Evolutionary conservation across 2,113 vertebrate species (phyloP).

Genomic region (Podiceps cristatus): DNA sequence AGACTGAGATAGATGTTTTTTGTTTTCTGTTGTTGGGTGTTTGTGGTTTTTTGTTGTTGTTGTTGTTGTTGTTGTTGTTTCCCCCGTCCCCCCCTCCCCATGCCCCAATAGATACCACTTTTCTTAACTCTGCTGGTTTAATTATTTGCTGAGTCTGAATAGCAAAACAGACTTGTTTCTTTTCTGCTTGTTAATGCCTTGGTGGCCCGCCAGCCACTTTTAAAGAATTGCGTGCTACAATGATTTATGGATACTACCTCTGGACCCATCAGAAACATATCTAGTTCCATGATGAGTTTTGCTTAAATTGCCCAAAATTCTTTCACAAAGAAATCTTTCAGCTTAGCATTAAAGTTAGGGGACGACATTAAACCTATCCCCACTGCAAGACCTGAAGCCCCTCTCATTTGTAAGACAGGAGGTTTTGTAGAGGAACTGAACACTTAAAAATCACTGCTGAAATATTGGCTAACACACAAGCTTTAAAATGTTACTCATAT

Average conservation of each 20-base stretch:
- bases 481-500: background rate
- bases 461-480: background rate
- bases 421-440: background rate
- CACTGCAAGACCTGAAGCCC: background rate
- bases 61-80: too few species aligned
- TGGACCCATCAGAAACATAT: background rate
- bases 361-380: background rate
- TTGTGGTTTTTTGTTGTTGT: too few species aligned
- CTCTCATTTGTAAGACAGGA: background rate
- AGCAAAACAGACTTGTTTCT: background rate
- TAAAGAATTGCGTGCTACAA: background rate
- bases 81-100: too few species aligned
- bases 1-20: background rate
- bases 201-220: background rate
- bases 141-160: background rate
- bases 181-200: background rate
- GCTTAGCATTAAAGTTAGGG: background rate
- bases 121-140: background rate
- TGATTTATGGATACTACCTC: background rate
- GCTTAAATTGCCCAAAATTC: background rate
- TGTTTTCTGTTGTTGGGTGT: background rate
- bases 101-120: background rate
- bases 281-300: background rate
- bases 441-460: background rate
- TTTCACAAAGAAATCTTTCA: background rate